Conservation (phyloP, 2,888 invertebrate species). For the Abscondita cerata region DNA sequence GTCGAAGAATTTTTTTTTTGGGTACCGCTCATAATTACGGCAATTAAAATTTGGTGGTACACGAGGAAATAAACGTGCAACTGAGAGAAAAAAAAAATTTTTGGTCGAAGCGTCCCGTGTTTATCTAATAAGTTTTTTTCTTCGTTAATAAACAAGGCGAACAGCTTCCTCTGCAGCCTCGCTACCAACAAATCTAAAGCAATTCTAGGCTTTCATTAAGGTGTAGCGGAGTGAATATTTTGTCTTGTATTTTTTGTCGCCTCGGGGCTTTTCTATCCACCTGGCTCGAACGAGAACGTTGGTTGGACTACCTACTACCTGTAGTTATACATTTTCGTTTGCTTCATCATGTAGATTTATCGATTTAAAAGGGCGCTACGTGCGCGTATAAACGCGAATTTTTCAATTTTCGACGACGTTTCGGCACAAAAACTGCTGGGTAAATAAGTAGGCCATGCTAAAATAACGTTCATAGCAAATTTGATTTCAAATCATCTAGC, state of each 20-base stretch:
- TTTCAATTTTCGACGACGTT: too few species aligned
- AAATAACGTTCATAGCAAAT: too few species aligned
- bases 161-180: slow-evolving; percentile 31
- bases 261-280: slow-evolving; percentile 33
- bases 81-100: background rate
- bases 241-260: slow-evolving; percentile 34
- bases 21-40: background rate
- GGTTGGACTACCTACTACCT: slow-evolving; percentile 34
- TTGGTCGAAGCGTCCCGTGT: background rate
- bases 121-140: slow-evolving; percentile 6
- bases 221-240: slow-evolving; percentile 36
- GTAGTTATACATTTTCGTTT: slow-evolving; percentile 18
- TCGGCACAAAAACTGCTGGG: too few species aligned
- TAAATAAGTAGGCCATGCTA: too few species aligned
- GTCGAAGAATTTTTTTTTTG: background rate
- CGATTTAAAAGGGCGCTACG: too few species aligned
- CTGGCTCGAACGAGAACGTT: slow-evolving; percentile 30
- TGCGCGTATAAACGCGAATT: too few species aligned
- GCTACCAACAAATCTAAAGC: slow-evolving; percentile 22
- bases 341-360: slow-evolving; percentile 14
- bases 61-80: slow-evolving; percentile 1
- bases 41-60: slow-evolving; percentile 1
- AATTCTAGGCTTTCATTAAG: slow-evolving; percentile 35
- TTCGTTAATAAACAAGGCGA: slow-evolving; percentile 12
- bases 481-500: too few species aligned